Evolutionary conservation across 2,888 invertebrate species (phyloP).

Genomic region (Dolichomitus sp.): DNA sequence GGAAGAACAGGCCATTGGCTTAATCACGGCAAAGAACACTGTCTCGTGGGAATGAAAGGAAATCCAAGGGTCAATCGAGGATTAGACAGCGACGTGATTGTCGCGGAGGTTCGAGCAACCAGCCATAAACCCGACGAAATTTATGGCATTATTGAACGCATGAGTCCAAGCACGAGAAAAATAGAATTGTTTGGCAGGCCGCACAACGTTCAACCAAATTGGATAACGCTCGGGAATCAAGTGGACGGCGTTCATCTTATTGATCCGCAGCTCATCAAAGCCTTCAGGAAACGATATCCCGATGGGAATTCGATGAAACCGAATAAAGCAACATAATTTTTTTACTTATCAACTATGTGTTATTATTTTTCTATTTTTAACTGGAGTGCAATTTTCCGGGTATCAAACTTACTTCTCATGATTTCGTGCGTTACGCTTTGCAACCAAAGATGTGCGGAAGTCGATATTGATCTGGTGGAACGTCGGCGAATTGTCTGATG

Average conservation of each 20-base stretch:
- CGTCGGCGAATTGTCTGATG: constrained; percentile 10
- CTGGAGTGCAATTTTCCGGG: background rate
- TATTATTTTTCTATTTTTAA: constrained; percentile 27
- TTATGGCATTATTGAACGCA: constrained; percentile 98
- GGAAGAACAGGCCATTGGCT: constrained; percentile 99
- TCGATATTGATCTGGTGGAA: constrained; percentile 11
- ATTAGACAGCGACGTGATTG: constrained; percentile 98
- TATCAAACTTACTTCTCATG: constrained; percentile 27
- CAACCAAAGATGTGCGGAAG: background rate
- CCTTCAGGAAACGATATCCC: constrained; percentile 97
- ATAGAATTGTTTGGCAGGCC: constrained; percentile 98
- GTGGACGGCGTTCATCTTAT: constrained; percentile 97
- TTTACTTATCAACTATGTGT: constrained; percentile 1
- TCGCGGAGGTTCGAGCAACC: constrained; percentile 98
- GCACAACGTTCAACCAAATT: constrained; percentile 99
- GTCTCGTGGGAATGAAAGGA: constrained; percentile 98
- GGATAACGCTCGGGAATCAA: constrained; percentile 99
- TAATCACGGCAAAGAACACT: constrained; percentile 99
- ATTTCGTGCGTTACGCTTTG: background rate
- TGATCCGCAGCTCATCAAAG: constrained; percentile 96
- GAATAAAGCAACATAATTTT: constrained; percentile 75
- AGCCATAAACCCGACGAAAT: constrained; percentile 99
- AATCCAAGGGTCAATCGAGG: constrained; percentile 97
- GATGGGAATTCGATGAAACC: constrained; percentile 92
- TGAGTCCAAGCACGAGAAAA: constrained; percentile 98